Evolutionary conservation across 2,797 vertebrate species (phyloP).

Genomic region (Esox lucius): DNA sequence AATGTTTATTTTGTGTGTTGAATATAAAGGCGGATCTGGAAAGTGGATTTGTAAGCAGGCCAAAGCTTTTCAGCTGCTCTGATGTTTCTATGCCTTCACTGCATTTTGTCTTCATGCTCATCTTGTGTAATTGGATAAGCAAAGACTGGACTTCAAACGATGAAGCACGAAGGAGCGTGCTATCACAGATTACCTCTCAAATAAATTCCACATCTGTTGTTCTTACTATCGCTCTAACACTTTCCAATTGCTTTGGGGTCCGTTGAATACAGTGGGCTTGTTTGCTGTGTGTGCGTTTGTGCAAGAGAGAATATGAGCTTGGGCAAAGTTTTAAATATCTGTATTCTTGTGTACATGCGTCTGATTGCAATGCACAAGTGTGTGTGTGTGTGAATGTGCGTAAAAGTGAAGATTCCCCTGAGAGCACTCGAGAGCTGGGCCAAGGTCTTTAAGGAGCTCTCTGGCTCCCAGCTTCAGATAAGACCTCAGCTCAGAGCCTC

Average conservation of each 20-base stretch:
- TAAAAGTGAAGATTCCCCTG: not conserved
- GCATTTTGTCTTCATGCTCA: not conserved
- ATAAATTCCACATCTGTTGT: not conserved
- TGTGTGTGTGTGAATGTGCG: not conserved
- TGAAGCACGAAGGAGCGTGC: conserved; percentile 4
- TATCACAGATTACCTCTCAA: not conserved
- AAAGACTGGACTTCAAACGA: conserved; percentile 19
- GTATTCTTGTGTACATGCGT: not conserved
- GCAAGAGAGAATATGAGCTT: not conserved
- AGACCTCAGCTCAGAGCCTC: not conserved
- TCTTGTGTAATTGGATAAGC: conserved; percentile 25
- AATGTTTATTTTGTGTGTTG: not conserved
- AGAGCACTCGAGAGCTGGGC: conserved; percentile 9
- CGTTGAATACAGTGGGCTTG: conserved; percentile 4
- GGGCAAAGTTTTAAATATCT: not conserved
- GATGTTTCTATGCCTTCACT: not conserved
- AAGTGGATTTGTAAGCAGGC: not conserved
- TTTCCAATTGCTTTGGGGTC: conserved; percentile 11
- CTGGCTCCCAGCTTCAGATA: conserved; percentile 1
- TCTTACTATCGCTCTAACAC: not conserved
- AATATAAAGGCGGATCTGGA: not conserved
- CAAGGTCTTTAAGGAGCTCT: conserved; percentile 9
- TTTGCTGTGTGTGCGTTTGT: not conserved
- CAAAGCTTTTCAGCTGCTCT: not conserved
- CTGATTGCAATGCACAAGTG: not conserved